Base-by-base conservation (phyloP, 2,113 vertebrate species). In the Leucopsar rothschildi region DNA sequence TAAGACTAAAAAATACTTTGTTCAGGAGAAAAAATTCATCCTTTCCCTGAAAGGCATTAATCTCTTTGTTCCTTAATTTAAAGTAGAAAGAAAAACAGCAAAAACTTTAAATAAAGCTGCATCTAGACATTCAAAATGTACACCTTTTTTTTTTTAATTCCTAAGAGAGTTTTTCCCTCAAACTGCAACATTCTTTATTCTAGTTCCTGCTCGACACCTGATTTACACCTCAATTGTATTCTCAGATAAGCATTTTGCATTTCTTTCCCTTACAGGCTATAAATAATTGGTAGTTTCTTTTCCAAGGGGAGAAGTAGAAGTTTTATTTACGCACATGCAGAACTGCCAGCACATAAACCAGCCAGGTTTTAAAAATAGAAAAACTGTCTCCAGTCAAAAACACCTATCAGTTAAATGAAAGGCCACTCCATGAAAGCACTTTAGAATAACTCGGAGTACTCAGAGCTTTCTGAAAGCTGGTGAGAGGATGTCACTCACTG, bases 1-100 rank as follows among this genome's bases (percentile, higher is more conserved):
- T 78, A 11, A 45, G n/a, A 50, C 2, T 24, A 69, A 90, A 80
- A 31, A 28, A 3, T 27, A 2, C 64, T 75, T 39, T 44, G 5
- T 40, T 49, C 40, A 14, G 17, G 15, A 70, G 5, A 9, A 68
- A 72, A 44, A 1, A 1, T 0, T 5, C 18, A 77, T 18, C 4
- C 3, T 57, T 44, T 69, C 15, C 40, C 31, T 49, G 59, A 42
- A 84, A 39, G 25, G 2, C 6, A 21, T 92, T 65, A 0, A 49
- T 45, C 4, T 52, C 12, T 33, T 40, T 47, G 7, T 15, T 70
- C 22, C 7, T 28, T 61, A 11, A 6, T 61, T 77, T 69, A 66
- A 82, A 49, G 10, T 12, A 65, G 7, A 40, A 86, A 14, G 8
- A 60, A 75, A 79, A 77, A 1, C 13, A 88, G 20, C 2, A 79